Conservation (phyloP, 2,888 invertebrate species). For the Serripes groenlandicus region DNA sequence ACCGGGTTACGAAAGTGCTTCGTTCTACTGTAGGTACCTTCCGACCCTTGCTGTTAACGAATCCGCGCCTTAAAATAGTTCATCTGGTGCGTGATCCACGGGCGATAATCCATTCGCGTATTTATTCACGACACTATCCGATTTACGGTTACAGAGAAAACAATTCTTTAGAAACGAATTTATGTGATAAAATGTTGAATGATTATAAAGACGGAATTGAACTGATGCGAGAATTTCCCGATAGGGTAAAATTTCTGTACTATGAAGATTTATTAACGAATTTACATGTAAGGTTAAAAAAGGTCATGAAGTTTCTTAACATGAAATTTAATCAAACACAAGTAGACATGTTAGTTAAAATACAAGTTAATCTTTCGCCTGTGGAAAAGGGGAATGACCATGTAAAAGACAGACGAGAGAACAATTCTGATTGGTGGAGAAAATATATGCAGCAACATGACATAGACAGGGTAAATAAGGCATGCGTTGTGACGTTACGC, state of each 20-base stretch:
- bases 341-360: slow-evolving; percentile 30
- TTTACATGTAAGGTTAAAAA: slow-evolving; percentile 38
- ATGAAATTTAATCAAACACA: slow-evolving; percentile 35
- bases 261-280: slow-evolving; percentile 50
- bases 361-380: slow-evolving; percentile 48
- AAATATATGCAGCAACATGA: slow-evolving; percentile 32
- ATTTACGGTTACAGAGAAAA: slow-evolving; percentile 41
- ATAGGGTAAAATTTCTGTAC: slow-evolving; percentile 33
- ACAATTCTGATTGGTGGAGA: slow-evolving; percentile 60
- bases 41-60: slow-evolving; percentile 30
- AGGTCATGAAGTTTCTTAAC: slow-evolving; percentile 25
- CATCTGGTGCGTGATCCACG: slow-evolving; percentile 49
- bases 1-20: slow-evolving; percentile 36
- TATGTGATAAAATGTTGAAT: slow-evolving; percentile 40
- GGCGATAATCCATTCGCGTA: slow-evolving; percentile 40
- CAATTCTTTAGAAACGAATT: slow-evolving; percentile 31
- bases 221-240: slow-evolving; percentile 29
- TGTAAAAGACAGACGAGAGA: slow-evolving; percentile 13
- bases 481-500: slow-evolving; percentile 28
- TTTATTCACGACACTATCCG: slow-evolving; percentile 36
- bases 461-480: slow-evolving; percentile 29
- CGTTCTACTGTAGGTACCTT: slow-evolving; percentile 30
- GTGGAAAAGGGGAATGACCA: slow-evolving; percentile 51
- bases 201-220: slow-evolving; percentile 24
- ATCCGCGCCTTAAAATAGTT: slow-evolving; percentile 42